Evolutionary conservation across 1,140 invertebrate genomes (phyloP).

Genomic region (Lordiphosa clarofinis): DNA sequence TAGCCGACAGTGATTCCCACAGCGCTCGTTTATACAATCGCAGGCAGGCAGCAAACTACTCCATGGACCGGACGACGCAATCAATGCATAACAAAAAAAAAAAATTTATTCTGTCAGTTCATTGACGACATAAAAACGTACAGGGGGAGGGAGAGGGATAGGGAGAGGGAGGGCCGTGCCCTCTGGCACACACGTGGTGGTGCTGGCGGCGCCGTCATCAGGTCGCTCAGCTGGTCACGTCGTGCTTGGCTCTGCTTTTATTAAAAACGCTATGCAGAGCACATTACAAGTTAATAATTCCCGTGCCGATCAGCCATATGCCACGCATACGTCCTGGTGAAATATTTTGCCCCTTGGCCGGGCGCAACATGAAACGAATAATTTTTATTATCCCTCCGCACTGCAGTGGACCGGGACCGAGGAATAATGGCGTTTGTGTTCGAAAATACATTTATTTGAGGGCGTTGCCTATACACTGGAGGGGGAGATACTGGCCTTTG

Average conservation of each 20-base stretch:
- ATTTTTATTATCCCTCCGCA: conserved; percentile 66
- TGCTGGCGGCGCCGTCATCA: conserved; percentile 54
- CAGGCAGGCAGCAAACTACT: conserved; percentile 46
- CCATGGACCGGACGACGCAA: conserved; percentile 59
- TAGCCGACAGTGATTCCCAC: conserved; percentile 62
- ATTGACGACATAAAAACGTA: conserved; percentile 75
- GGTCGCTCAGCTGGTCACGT: conserved; percentile 66
- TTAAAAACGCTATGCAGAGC: conserved; percentile 77
- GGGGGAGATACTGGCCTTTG: conserved; percentile 31
- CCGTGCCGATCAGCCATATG: conserved; percentile 62
- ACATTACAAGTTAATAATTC: conserved; percentile 78
- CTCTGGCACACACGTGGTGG: conserved; percentile 63
- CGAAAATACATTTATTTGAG: conserved; percentile 74
- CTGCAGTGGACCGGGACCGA: conserved; percentile 17
- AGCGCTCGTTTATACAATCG: conserved; percentile 72
- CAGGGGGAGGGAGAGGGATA: not conserved
- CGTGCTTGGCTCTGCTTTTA: conserved; percentile 64
- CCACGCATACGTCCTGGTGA: conserved; percentile 51
- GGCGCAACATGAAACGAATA: conserved; percentile 71
- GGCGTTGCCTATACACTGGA: conserved; percentile 42
- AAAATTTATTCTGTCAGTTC: conserved; percentile 70
- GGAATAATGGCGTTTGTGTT: conserved; percentile 72
- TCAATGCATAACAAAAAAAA: conserved; percentile 73
- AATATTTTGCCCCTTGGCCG: conserved; percentile 64
- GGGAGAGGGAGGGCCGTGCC: conserved; percentile 17